These are phyloP conservation scores for Bruchidius siliquastri DNA, from an alignment of 2,888 invertebrate genomes.

Conservation along the genomic window DNA sequence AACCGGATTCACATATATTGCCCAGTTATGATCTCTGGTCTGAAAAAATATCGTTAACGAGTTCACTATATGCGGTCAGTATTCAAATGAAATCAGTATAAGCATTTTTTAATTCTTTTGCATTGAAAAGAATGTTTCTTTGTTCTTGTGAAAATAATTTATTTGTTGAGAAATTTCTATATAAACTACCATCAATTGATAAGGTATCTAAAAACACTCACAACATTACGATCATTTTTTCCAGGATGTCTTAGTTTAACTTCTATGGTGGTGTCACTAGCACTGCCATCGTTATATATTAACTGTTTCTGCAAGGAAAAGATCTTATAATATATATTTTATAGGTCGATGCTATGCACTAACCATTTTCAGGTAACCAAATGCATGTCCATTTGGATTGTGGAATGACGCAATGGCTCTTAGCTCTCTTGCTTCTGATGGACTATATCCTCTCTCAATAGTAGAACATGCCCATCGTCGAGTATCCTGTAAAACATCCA, in stretches of 20 bases:
- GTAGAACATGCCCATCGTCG: constrained; percentile 81
- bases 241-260: constrained; percentile 86
- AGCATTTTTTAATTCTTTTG: no score
- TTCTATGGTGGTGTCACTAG: constrained; percentile 87
- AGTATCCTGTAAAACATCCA: constrained; percentile 43
- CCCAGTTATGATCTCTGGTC: constrained; percentile 84
- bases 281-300: constrained; percentile 78
- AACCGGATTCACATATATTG: constrained; percentile 85
- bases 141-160: no score
- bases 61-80: no score
- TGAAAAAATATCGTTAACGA: constrained; percentile 40
- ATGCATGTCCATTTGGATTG: constrained; percentile 79
- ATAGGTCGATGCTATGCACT: constrained; percentile 20
- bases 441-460: constrained; percentile 81
- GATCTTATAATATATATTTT: constrained; percentile 10
- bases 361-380: constrained; percentile 81
- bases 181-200: no score
- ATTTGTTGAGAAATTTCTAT: no score
- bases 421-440: constrained; percentile 79
- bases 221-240: constrained; percentile 74
- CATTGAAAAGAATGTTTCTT: no score
- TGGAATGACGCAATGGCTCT: constrained; percentile 88
- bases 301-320: constrained; percentile 66
- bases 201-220: constrained; percentile 47
- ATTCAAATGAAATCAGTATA: no score